Evolutionary conservation across 2,888 invertebrate species (phyloP).

Genomic region (Eupithecia subumbrata): DNA sequence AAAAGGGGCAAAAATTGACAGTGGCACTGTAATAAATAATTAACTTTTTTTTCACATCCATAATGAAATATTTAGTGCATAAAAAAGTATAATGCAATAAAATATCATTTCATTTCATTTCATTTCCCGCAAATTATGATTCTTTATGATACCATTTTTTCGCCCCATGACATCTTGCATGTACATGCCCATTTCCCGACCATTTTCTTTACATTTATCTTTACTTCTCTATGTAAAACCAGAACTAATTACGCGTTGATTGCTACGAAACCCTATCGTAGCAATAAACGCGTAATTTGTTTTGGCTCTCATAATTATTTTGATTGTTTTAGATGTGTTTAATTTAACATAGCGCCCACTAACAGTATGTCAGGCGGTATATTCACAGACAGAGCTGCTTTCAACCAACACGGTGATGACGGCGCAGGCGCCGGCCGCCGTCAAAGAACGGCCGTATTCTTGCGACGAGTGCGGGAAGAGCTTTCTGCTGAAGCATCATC

Average conservation of each 20-base stretch:
- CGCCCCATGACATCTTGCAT: neutral
- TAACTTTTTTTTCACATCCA: neutral
- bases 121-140: neutral
- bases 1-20: neutral
- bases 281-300: neutral
- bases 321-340: neutral
- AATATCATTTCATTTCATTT: too few relatives aligned
- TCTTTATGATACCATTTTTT: neutral
- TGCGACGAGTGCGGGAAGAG: constrained; percentile 93
- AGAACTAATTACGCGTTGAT: neutral
- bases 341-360: constrained; percentile 32
- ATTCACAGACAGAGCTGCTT: constrained; percentile 75
- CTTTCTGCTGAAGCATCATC: constrained; percentile 92
- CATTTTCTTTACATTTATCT: neutral
- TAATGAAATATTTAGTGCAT: too few relatives aligned
- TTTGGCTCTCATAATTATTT: neutral
- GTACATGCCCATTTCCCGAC: neutral
- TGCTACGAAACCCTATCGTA: neutral
- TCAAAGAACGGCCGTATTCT: constrained; percentile 90
- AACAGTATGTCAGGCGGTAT: constrained; percentile 69
- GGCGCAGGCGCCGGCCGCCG: constrained; percentile 62
- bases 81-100: too few relatives aligned
- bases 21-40: neutral
- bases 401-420: constrained; percentile 66
- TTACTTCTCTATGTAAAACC: neutral